phyloP scores from a whole-genome alignment of 1,140 invertebrate species.

The Gonatopus flavifemur region DNA sequence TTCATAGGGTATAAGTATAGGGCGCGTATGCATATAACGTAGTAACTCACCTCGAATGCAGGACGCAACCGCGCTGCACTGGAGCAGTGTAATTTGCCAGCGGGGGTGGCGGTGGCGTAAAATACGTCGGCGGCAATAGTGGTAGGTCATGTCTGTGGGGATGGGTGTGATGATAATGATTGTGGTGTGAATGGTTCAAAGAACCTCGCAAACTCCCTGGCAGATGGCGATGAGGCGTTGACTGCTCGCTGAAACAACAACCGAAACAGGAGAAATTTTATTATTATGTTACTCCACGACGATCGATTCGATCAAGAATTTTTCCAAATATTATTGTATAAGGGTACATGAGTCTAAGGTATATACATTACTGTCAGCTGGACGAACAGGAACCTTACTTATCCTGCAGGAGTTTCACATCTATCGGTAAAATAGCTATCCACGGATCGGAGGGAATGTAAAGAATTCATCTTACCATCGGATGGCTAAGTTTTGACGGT shows the following conservation, averaged over 20 bases:
- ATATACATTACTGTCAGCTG: neutral
- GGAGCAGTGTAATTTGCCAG: slow-evolving; percentile 33
- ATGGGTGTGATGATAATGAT: slow-evolving; percentile 25
- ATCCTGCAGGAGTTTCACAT: neutral
- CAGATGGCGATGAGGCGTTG: slow-evolving; percentile 40
- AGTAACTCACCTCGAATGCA: slow-evolving; percentile 46
- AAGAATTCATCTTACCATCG: no score
- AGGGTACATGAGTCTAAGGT: neutral
- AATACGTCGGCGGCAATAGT: slow-evolving; percentile 18
- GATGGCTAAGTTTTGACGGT: no score
- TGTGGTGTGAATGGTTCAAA: slow-evolving; percentile 29
- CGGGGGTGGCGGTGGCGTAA: slow-evolving; percentile 22
- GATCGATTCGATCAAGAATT: no score
- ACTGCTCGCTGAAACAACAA: slow-evolving; percentile 38
- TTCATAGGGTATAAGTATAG: no score
- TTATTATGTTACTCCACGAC: no score
- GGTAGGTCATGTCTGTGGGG: slow-evolving; percentile 27
- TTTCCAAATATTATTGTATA: no score
- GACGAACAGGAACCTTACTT: neutral
- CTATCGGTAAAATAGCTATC: neutral
- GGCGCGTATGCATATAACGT: no score
- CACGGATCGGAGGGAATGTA: no score
- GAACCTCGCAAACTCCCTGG: slow-evolving; percentile 36
- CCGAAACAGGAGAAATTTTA: neutral
- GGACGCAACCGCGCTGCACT: slow-evolving; percentile 36